Conservation (phyloP, 2,797 vertebrate species). For the Vultur gryphus region DNA sequence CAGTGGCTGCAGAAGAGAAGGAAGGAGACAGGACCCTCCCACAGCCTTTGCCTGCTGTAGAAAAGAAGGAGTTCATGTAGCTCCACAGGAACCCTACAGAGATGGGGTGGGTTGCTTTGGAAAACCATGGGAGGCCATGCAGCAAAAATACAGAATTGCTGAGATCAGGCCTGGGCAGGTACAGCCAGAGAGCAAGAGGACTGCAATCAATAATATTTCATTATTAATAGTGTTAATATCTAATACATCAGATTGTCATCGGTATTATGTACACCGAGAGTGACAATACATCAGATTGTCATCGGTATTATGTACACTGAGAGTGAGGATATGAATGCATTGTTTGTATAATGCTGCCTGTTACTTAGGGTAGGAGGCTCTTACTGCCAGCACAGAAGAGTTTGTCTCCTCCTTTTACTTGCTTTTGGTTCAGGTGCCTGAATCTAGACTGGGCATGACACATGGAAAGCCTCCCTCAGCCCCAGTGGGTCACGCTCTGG, state of each 20-base stretch:
- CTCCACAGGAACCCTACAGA: background rate
- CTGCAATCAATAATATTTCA: background rate
- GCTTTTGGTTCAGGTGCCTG: background rate
- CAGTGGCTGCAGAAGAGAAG: background rate
- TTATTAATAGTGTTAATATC: background rate
- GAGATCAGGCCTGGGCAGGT: background rate
- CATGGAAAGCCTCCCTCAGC: background rate
- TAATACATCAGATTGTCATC: background rate
- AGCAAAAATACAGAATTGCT: background rate
- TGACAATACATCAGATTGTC: background rate
- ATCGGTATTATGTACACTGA: fast-evolving
- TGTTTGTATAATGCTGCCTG: background rate
- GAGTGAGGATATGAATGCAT: background rate
- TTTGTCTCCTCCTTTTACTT: background rate
- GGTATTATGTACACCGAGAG: fast-evolving
- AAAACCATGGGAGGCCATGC: background rate
- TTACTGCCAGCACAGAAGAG: background rate
- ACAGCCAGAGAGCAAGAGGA: background rate
- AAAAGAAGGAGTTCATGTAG: background rate
- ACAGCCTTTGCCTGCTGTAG: background rate
- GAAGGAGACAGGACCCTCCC: background rate
- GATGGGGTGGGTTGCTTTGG: background rate
- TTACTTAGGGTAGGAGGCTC: background rate
- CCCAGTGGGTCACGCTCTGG: fast-evolving
- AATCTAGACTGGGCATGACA: background rate